Conservation (phyloP, 2,797 vertebrate species). For the Malacoraja senta region DNA sequence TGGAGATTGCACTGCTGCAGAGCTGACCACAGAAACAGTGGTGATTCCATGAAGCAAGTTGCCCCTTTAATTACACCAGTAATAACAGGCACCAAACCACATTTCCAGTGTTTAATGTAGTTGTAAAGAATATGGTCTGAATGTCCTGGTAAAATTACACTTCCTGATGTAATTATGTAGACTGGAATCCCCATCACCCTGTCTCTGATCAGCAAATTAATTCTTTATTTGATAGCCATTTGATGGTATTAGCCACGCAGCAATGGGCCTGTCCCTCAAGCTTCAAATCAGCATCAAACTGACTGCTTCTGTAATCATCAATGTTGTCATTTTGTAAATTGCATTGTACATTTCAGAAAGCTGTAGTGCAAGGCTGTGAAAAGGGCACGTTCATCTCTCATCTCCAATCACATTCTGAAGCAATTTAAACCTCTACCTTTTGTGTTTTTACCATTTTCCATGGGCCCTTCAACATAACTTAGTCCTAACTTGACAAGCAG, state of each 20-base stretch:
- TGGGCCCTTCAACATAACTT: neutral
- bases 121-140: neutral
- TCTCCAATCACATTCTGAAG: neutral
- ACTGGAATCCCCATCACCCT: neutral
- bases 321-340: constrained; percentile 1
- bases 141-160: neutral
- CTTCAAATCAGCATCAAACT: constrained; percentile 17
- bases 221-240: neutral
- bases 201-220: neutral
- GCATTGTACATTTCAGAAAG: neutral
- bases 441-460: neutral
- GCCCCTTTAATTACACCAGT: neutral
- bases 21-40: neutral
- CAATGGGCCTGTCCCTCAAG: neutral
- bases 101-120: neutral
- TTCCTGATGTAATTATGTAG: constrained; percentile 22
- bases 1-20: no score
- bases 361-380: neutral
- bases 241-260: neutral
- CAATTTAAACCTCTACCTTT: neutral
- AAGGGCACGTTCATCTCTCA: neutral
- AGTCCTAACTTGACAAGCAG: neutral
- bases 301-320: neutral
- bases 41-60: neutral
- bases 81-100: neutral